Evolutionary conservation across 2,888 invertebrate genomes (phyloP), one percentile per base, ranked within the genome.

Genomic region (Callyntrura sp.): DNA sequence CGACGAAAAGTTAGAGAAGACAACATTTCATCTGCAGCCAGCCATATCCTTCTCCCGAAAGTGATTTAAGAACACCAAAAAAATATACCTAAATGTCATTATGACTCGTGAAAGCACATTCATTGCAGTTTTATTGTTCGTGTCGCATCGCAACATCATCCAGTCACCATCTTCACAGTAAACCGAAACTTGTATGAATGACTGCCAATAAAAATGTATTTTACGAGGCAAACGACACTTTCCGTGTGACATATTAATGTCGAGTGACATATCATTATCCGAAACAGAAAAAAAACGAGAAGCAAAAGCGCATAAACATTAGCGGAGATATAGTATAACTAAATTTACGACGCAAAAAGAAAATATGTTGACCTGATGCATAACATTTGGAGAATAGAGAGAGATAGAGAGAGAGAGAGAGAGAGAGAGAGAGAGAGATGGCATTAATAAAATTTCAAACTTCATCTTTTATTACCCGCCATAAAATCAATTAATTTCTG

Each of bases 181-280:
- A 43, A 79, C 35, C 23, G 25, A 76, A 48, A 48, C 48, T 23
- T 14, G 6, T n/a, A 76, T 76, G 79, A 57, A 79, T 20, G 79
- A 57, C 57, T 20, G 60, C 17, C 20, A 79, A 79, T 79, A 60
- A 60, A 79, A 28, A 11, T 14, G 35, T 6, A 28, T 60, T 57
- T 79, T 60, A 79, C n/a, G 79, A 60, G 57, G 57, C 43, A 79
- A 79, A 57, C 35, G 79, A 79, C 79, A 79, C 23, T 78, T 60
- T 57, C 35, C 12, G 17, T 17, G 55, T 57, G 57, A 79, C 79
- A 60, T 60, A 23, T 60, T 20, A 79, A 43, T 20, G 43, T n/a
- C 20, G 60, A 60, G 62, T 62, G 62, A 62, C 62, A 62, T 62
- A 57, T 17, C 25, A 62, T 62, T 62, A 62, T 62, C 62, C 25